Evolutionary conservation across 2,797 vertebrate species (phyloP).

Genomic region (Pseudocheirus occidentalis): DNA sequence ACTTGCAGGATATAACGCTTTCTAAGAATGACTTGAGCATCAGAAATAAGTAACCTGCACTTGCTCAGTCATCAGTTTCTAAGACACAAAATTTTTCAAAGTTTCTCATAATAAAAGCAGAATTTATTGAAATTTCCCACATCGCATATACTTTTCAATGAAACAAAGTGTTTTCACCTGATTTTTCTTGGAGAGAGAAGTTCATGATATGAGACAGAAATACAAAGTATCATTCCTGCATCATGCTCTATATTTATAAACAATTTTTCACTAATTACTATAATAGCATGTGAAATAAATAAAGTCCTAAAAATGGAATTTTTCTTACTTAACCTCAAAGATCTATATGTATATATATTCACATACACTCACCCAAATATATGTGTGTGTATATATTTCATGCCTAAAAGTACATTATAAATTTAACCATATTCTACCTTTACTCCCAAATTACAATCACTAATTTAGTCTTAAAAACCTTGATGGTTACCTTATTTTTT

Average conservation of each 20-base stretch:
- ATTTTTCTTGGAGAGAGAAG: not conserved
- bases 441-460: constrained; percentile 43
- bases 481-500: constrained; percentile 39
- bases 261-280: not conserved
- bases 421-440: constrained; percentile 47
- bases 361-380: not conserved
- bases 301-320: constrained; percentile 5
- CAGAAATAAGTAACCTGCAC: not conserved
- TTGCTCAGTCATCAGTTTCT: constrained; percentile 11
- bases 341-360: not conserved
- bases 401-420: constrained; percentile 14
- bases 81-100: constrained; percentile 36
- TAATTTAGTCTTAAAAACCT: constrained; percentile 48
- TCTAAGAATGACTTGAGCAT: constrained; percentile 58
- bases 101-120: not conserved
- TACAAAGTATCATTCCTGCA: constrained; percentile 24
- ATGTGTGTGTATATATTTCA: not conserved
- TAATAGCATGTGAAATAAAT: not conserved
- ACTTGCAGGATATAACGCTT: constrained; percentile 34
- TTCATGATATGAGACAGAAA: constrained; percentile 31
- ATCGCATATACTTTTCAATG: not conserved
- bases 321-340: constrained; percentile 41
- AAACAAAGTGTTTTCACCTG: not conserved
- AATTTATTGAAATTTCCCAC: not conserved
- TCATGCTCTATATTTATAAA: not conserved